Evolutionary conservation across 2,113 vertebrate species (phyloP).

Genomic region (Zapus hudsonius): DNA sequence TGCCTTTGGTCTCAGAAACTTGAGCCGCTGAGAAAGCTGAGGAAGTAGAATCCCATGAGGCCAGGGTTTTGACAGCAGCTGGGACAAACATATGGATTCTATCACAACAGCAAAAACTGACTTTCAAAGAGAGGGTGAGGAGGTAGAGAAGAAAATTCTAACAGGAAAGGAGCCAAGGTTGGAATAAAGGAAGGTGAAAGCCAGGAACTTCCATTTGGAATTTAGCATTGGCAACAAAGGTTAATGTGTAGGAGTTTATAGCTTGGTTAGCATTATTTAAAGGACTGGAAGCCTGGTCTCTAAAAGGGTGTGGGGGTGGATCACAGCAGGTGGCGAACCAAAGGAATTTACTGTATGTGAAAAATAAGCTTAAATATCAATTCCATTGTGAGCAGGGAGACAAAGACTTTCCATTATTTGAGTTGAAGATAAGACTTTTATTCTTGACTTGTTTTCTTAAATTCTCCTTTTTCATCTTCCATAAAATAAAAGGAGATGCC

Average conservation of each 20-base stretch:
- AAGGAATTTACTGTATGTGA: conserved; percentile 25
- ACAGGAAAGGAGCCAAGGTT: background rate
- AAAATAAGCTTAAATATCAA: conserved; percentile 15
- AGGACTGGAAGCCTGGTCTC: background rate
- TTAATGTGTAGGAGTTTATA: background rate
- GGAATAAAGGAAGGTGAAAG: background rate
- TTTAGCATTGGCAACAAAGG: background rate
- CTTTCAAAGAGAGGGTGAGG: background rate
- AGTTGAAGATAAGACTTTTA: background rate
- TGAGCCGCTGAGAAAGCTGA: background rate
- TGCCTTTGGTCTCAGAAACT: background rate
- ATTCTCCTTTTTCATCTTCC: background rate
- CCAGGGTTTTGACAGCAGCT: background rate
- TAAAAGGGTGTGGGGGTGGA: background rate
- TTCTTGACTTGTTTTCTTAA: conserved; percentile 3
- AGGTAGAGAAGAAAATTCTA: background rate
- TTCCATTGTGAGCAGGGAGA: background rate
- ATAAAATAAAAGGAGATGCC: background rate
- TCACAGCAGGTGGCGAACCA: conserved; percentile 26
- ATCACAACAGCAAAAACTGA: background rate
- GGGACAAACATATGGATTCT: background rate
- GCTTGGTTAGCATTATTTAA: background rate
- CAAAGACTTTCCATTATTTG: background rate
- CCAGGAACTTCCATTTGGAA: background rate
- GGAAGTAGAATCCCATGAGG: background rate